Conservation (phyloP, 1,140 invertebrate species). For the Wiebesia pumilae region DNA sequence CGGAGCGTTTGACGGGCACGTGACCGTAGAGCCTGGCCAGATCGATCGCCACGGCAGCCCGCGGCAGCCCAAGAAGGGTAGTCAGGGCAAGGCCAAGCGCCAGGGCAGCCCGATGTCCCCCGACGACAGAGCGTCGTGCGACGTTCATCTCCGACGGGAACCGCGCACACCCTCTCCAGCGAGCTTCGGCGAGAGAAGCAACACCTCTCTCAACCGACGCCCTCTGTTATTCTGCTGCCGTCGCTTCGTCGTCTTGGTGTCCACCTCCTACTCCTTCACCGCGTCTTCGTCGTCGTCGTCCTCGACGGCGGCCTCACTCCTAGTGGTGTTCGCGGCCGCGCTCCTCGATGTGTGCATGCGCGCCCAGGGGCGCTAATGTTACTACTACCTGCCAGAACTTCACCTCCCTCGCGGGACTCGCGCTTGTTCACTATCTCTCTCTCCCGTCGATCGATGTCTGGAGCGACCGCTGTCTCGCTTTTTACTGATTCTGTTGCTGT, state of each 20-base stretch:
- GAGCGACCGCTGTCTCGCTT: not conserved
- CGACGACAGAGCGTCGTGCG: conserved; percentile 19
- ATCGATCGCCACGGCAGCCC: conserved; percentile 79
- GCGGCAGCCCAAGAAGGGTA: conserved; percentile 73
- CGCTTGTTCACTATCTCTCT: not conserved
- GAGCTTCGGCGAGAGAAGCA: not conserved
- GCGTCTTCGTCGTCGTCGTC: not conserved
- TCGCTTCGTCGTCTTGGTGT: no score
- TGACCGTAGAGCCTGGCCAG: conserved; percentile 82
- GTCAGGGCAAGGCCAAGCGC: conserved; percentile 67
- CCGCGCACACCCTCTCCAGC: not conserved
- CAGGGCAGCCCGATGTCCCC: not conserved
- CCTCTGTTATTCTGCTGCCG: not conserved
- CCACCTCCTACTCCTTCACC: no score
- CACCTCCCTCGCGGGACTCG: not conserved
- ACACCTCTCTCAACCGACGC: not conserved
- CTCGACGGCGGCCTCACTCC: not conserved
- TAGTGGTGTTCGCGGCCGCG: not conserved
- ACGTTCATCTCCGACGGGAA: conserved; percentile 28
- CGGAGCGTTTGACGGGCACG: conserved; percentile 78
- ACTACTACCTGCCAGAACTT: not conserved
- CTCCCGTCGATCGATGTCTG: not conserved
- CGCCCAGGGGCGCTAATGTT: not conserved
- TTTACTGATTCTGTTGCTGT: not conserved
- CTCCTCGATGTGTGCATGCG: conserved; percentile 4